Base-by-base conservation (phyloP, 1,140 invertebrate genomes). In the Brachionus paranguensis region DNA sequence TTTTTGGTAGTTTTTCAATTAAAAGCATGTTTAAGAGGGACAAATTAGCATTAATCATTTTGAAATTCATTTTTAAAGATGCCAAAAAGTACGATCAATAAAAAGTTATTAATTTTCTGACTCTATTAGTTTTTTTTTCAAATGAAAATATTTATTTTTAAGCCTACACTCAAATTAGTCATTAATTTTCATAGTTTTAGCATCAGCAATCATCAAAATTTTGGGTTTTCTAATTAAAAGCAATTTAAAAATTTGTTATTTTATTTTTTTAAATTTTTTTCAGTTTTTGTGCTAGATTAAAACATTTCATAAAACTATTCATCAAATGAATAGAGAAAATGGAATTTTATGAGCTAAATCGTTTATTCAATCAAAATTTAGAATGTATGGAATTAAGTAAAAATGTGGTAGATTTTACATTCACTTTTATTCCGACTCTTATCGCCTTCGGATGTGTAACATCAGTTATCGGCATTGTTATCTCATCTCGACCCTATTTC, bases 321-420 rank as follows among this genome's bases (percentile, higher is more conserved):
- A 60, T 41, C 65, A 68, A 76, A 76, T 76, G 27, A 50, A 74
- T 74, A 74, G 17, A n/a, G 20, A 43, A 74, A 37, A 81, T 81
- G 78, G 78, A 81, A 68, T 81, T 81, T 64, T 81, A 81, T 24
- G 78, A 81, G 24, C 27, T 81, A 12, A 81, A 81, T 68, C 53
- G 78, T 60, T 47, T 81, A 64, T 81, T 43, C 29, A 55, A 81
- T 60, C 50, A 43, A n/a, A 41, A 68, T 47, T 47, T 81, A 5
- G 6, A 24, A 64, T 14, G 37, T 47, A 43, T 29, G 20, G 41
- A 60, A 45, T 29, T 64, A 45, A 64, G 53, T 14, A 81, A 81
- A 43, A 27, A 33, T 7, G 1, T 81, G 14, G 50, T 37, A 1
- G 43, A 60, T 20, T 20, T 29, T 27, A 6, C 64, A 27, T 45